A percentile compares a stretch with the other conserved stretches of the same genome.
These are phyloP conservation scores for Diachasma alloeum DNA, from an alignment of 1,140 invertebrate species.

Conservation along the genomic window DNA sequence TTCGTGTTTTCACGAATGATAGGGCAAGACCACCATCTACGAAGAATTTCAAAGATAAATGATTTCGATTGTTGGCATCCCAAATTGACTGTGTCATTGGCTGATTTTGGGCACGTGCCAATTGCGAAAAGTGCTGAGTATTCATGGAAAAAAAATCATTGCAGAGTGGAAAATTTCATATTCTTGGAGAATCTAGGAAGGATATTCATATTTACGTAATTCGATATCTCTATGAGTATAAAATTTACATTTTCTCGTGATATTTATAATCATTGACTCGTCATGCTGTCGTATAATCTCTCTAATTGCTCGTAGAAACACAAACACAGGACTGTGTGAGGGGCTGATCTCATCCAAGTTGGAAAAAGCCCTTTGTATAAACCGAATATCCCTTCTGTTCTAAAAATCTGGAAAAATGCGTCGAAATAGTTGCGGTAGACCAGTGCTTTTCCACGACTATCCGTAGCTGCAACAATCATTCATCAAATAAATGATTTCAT, in stretches of 20 bases:
- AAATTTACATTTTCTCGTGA: background rate
- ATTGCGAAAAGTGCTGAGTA: background rate
- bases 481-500: no score
- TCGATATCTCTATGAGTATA: no score
- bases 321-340: slow-evolving; percentile 82
- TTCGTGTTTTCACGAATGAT: background rate
- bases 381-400: slow-evolving; percentile 77
- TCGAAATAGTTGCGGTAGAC: slow-evolving; percentile 77
- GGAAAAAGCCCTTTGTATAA: slow-evolving; percentile 88
- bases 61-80: background rate
- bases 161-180: no score
- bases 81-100: background rate
- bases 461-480: slow-evolving; percentile 65
- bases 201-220: no score
- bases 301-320: slow-evolving; percentile 85
- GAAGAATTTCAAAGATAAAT: background rate
- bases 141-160: background rate
- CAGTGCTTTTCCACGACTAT: slow-evolving; percentile 69
- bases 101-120: background rate
- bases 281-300: slow-evolving; percentile 46
- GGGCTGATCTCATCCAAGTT: slow-evolving; percentile 81
- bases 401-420: slow-evolving; percentile 77
- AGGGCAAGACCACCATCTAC: background rate
- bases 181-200: no score
- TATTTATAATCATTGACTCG: background rate